These are phyloP conservation scores for Metopolophium dirhodum DNA, from an alignment of 1,140 invertebrate species.

Conservation along the genomic window DNA sequence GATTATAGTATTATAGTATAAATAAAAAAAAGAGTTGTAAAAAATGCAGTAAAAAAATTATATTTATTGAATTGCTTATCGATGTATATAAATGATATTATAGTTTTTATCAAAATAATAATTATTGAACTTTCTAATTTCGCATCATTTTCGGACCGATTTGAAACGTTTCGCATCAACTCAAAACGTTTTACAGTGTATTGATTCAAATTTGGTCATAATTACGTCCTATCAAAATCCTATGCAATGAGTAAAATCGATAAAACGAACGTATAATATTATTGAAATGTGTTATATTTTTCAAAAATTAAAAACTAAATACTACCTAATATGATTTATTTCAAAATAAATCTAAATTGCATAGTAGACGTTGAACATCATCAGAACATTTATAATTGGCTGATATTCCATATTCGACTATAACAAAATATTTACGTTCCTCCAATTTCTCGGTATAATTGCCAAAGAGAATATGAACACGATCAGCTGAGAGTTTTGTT, in stretches of 20 bases:
- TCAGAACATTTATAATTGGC: too few relatives aligned
- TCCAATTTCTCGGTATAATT: background rate
- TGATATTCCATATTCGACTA: background rate
- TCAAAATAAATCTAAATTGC: too few relatives aligned
- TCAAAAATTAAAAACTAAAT: background rate
- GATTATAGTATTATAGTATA: background rate
- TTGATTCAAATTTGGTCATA: background rate
- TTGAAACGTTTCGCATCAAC: background rate
- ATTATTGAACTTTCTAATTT: conserved; percentile 41
- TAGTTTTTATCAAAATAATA: conserved; percentile 34
- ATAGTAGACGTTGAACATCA: background rate
- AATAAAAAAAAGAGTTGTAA: conserved; percentile 14
- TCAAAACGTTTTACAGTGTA: background rate
- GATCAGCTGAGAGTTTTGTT: background rate
- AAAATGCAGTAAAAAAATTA: background rate
- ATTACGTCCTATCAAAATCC: background rate
- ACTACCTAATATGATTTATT: too few relatives aligned
- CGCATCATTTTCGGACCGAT: background rate
- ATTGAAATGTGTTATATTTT: background rate
- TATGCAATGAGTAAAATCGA: background rate
- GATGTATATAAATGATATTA: background rate
- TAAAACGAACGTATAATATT: background rate
- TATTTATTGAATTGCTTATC: background rate
- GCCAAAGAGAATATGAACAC: background rate
- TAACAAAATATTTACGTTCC: background rate